Percentiles rank a stretch among this genome's conserved stretches.
phyloP scores from a whole-genome alignment of 2,113 vertebrate species.

The Clarias batrachus region DNA sequence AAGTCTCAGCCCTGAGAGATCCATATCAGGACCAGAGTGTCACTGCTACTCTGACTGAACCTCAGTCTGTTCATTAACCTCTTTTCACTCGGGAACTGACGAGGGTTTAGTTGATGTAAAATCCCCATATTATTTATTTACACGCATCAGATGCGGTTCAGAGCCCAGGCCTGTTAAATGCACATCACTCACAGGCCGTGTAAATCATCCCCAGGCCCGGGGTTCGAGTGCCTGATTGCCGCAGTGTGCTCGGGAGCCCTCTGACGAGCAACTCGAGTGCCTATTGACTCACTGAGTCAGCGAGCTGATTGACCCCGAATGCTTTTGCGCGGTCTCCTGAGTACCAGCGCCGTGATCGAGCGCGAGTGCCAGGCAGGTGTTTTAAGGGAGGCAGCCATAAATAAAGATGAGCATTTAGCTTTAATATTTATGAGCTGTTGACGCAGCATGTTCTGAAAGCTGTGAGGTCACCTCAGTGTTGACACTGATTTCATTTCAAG shows the following conservation, averaged over 20 bases:
- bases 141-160: not conserved
- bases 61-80: not conserved
- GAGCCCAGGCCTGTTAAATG: not conserved
- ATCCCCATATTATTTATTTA: not conserved
- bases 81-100: not conserved
- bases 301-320: slow-evolving; percentile 1
- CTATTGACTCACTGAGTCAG: not conserved
- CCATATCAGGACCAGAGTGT: too few relatives aligned
- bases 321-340: not conserved
- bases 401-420: slow-evolving; percentile 38
- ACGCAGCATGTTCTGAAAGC: slow-evolving; percentile 4
- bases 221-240: not conserved
- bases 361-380: slow-evolving; percentile 19
- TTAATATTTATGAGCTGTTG: slow-evolving; percentile 49
- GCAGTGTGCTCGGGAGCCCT: not conserved
- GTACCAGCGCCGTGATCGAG: not conserved
- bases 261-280: not conserved
- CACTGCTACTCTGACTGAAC: too few relatives aligned
- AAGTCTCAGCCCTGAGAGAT: too few relatives aligned
- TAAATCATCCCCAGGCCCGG: not conserved
- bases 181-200: not conserved
- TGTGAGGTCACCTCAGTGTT: not conserved
- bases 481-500: slow-evolving; percentile 31
- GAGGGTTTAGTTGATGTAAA: not conserved
- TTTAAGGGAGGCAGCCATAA: slow-evolving; percentile 18